Percentiles rank a stretch among this genome's conserved stretches.
Conservation (phyloP, 2,888 invertebrate species). For the Drosophila monieri region DNA sequence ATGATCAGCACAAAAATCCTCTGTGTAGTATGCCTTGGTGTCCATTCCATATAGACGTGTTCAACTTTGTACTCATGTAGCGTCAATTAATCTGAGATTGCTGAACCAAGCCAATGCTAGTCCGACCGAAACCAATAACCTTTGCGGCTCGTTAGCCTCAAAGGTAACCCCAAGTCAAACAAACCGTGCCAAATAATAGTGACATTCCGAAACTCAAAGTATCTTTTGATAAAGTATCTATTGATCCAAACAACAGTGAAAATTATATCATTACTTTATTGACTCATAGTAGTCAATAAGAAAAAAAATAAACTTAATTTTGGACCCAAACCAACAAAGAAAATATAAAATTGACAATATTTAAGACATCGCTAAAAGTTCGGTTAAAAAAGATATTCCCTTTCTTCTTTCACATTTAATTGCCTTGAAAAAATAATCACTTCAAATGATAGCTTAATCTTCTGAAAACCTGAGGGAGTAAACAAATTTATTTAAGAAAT, state of each 20-base stretch:
- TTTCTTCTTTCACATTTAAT: too few relatives aligned
- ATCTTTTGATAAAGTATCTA: neutral
- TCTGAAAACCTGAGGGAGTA: too few relatives aligned
- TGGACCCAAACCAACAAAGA: too few relatives aligned
- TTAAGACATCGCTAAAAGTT: too few relatives aligned
- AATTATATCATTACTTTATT: neutral
- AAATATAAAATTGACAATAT: too few relatives aligned
- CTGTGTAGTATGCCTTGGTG: neutral
- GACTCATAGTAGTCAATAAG: neutral
- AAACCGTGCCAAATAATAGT: neutral
- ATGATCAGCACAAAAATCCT: constrained; percentile 3
- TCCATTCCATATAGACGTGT: constrained; percentile 14
- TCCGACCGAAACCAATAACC: constrained; percentile 1
- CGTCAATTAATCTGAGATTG: constrained; percentile 5
- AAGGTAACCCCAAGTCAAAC: too few relatives aligned
- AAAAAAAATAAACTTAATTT: too few relatives aligned
- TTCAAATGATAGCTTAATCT: too few relatives aligned
- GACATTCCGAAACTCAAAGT: neutral
- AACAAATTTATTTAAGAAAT: neutral
- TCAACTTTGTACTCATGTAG: constrained; percentile 3
- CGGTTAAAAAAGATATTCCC: too few relatives aligned
- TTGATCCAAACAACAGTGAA: neutral
- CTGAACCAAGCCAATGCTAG: neutral
- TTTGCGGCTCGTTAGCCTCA: neutral
- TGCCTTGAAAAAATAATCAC: too few relatives aligned